Percentiles rank a stretch among this genome's conserved stretches.
These are phyloP conservation scores for Anolis carolinensis DNA, from an alignment of 2,113 vertebrate species.

Conservation along the genomic window DNA sequence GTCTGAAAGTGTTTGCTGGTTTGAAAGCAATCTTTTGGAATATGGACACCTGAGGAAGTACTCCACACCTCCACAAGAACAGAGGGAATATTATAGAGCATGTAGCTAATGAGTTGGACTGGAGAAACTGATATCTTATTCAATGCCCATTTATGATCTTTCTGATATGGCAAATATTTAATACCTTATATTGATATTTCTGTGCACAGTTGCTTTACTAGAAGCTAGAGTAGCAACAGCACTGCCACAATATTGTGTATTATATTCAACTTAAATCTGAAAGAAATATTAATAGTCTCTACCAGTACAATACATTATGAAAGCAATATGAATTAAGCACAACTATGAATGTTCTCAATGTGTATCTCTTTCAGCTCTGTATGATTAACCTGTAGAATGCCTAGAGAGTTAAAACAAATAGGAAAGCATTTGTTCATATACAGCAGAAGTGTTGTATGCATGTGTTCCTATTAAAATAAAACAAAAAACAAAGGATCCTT, in stretches of 20 bases:
- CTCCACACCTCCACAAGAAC: neutral
- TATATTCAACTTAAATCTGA: slow-evolving; percentile 40
- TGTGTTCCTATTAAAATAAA: neutral
- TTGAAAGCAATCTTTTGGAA: neutral
- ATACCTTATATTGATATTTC: neutral
- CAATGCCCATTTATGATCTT: neutral
- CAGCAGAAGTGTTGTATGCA: slow-evolving; percentile 32
- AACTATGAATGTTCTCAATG: slow-evolving; percentile 44
- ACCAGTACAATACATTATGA: slow-evolving; percentile 58
- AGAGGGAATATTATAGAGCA: neutral
- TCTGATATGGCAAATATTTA: neutral
- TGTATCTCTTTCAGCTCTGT: slow-evolving; percentile 37
- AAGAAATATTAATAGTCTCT: slow-evolving; percentile 53
- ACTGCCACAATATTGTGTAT: slow-evolving; percentile 30
- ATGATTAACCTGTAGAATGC: slow-evolving; percentile 31
- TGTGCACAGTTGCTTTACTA: neutral
- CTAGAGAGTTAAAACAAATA: slow-evolving; percentile 46
- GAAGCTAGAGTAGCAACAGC: slow-evolving; percentile 18
- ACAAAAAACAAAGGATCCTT: slow-evolving; percentile 21
- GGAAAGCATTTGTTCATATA: slow-evolving; percentile 32
- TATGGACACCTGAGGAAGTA: neutral
- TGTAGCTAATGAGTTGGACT: neutral
- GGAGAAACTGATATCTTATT: neutral
- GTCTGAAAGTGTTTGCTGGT: neutral
- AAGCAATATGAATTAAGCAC: slow-evolving; percentile 56